These are phyloP conservation scores for Rhinogobius similis DNA, from an alignment of 2,113 vertebrate genomes.

Conservation along the genomic window DNA sequence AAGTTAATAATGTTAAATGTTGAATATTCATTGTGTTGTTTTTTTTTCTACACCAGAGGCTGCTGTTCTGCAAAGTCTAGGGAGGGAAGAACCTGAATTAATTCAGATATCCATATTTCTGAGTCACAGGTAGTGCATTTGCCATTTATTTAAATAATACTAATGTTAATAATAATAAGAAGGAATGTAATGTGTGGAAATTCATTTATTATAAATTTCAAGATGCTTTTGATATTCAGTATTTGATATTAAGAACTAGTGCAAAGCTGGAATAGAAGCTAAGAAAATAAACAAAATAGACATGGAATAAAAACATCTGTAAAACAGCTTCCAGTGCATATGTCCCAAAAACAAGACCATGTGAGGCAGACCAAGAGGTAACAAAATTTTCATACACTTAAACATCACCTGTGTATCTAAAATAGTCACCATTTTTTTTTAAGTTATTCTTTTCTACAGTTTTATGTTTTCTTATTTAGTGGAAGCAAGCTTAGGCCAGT, in stretches of 20 bases:
- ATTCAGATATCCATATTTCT: neutral
- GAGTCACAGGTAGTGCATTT: neutral
- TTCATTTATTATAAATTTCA: neutral
- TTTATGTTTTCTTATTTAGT: conserved; percentile 23
- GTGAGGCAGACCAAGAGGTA: neutral
- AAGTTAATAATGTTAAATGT: neutral
- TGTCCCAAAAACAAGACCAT: neutral
- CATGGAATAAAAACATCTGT: neutral
- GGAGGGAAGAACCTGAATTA: neutral
- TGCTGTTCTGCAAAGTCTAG: conserved; percentile 8
- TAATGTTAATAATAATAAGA: neutral
- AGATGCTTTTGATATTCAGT: neutral
- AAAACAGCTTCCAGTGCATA: neutral
- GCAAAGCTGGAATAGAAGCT: neutral
- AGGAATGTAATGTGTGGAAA: neutral
- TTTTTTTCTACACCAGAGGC: conserved; percentile 26
- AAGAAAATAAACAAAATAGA: neutral
- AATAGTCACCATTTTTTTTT: neutral
- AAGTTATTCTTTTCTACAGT: neutral
- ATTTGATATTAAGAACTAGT: no score
- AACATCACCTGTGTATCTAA: neutral
- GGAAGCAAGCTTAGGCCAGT: conserved; percentile 58
- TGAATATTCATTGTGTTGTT: neutral
- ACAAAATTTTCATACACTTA: neutral
- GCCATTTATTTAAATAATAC: no score